phyloP scores from a whole-genome alignment of 2,113 vertebrate genomes.

The Strix aluco region DNA sequence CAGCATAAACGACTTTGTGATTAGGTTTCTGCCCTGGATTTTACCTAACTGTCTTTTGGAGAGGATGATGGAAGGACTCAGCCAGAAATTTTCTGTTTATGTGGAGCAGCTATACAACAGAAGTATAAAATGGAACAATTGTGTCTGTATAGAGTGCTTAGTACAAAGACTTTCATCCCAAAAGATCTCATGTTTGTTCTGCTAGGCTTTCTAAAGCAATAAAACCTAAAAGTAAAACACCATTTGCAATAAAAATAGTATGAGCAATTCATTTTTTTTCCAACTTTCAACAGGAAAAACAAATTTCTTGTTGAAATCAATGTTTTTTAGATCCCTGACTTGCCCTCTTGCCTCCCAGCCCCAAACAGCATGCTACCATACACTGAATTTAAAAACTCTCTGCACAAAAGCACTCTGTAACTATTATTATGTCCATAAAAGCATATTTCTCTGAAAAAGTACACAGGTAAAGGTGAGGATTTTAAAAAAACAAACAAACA shows the following conservation, averaged over 20 bases:
- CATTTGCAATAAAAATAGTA: neutral
- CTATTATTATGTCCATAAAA: neutral
- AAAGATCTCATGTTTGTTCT: neutral
- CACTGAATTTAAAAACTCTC: neutral
- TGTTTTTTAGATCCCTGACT: neutral
- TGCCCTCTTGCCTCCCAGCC: neutral
- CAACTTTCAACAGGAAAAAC: neutral
- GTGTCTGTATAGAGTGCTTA: neutral
- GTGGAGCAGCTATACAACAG: neutral
- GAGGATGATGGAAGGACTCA: neutral
- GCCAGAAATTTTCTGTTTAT: neutral
- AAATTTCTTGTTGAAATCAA: neutral
- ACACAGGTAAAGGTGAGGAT: neutral
- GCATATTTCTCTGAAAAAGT: neutral
- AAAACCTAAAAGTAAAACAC: neutral
- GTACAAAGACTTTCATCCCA: neutral
- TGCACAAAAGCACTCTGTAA: neutral
- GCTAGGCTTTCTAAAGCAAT: neutral
- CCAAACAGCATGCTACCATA: neutral
- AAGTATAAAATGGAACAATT: neutral
- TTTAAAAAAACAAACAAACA: neutral
- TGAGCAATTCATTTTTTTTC: neutral
- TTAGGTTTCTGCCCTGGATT: neutral
- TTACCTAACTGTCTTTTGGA: neutral
- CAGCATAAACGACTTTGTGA: neutral